Base-by-base conservation (phyloP, 2,113 vertebrate genomes). In the Aspiorhynchus laticeps region DNA sequence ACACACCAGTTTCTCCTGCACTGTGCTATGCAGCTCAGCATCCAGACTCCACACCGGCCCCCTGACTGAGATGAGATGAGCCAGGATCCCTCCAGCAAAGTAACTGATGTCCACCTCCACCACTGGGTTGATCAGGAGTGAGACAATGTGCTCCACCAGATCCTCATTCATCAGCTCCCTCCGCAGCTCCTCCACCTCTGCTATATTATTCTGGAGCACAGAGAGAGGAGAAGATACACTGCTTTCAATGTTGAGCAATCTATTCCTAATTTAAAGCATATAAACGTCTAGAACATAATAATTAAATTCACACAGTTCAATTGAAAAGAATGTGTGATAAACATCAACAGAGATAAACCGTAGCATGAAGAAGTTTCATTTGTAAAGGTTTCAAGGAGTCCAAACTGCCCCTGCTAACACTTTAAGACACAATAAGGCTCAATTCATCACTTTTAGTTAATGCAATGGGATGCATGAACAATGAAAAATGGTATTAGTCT, bases 81-180 rank as follows among this genome's bases (percentile, higher is more conserved):
- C 97, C 83, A 99, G 96, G 87, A 98, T 96, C 79, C 97, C 97
- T 38, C 96, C 98, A 24, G 97, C 97, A 85, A 99, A 99, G 94
- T 98, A 99, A 80, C 97, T 96, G 84, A 99, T 96, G 17, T 87
- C 90, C 51, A 94, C 86, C 90, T 97, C 96, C 78, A 98, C 93
- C 90, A 96, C 94, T 51, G 95, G 90, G 59, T 96, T 96, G 91
- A 96, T 95, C 87, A 99, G 67, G 59, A 99, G 91, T 61, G 91
- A 94, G 87, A 97, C 95, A 91, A 98, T 94, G 92, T 98, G 96
- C 88, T 97, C 96, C 93, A 98, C 94, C 67, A 99, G 96, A 85
- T 97, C 96, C 88, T 97, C 97, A 92, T 96, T 96, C 97, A 98
- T 96, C 79, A 99, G 91, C 63, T 96, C 95, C 10, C 91, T 93